These are phyloP conservation scores for Teleogryllus occipitalis DNA, from an alignment of 1,140 invertebrate genomes.

Conservation along the genomic window DNA sequence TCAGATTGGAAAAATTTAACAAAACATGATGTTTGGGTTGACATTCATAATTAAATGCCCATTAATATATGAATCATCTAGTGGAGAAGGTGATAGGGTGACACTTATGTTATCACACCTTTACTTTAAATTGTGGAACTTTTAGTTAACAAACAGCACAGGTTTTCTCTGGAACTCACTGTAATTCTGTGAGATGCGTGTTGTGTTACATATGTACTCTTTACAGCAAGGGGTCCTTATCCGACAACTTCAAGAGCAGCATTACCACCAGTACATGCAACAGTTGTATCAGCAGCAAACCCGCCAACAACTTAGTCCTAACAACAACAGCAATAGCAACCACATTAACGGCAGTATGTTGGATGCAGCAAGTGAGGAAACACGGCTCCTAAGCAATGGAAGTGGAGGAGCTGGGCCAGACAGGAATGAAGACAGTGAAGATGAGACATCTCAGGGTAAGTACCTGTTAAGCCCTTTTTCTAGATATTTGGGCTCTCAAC, in stretches of 20 bases:
- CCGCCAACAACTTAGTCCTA: neutral
- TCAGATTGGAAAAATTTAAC: no score
- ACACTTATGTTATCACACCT: no score
- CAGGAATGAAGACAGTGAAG: constrained; percentile 24
- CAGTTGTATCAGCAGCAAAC: constrained; percentile 55
- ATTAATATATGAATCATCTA: no score
- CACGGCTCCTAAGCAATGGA: constrained; percentile 22
- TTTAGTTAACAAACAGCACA: no score
- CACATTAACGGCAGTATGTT: neutral
- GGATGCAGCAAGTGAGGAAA: constrained; percentile 21
- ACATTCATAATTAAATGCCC: no score
- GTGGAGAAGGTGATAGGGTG: no score
- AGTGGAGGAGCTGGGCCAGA: constrained; percentile 18
- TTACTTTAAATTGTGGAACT: no score
- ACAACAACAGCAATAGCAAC: neutral
- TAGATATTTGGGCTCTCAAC: no score
- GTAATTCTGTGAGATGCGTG: no score
- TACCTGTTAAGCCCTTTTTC: no score
- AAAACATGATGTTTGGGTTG: no score
- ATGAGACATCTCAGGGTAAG: constrained; percentile 24
- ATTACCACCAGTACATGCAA: constrained; percentile 97
- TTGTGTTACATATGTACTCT: neutral
- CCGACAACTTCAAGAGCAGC: constrained; percentile 89
- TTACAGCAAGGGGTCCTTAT: constrained; percentile 82
- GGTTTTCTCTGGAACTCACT: no score